Evolutionary conservation across 1,140 invertebrate species (phyloP).

Genomic region (Papilio helenus): DNA sequence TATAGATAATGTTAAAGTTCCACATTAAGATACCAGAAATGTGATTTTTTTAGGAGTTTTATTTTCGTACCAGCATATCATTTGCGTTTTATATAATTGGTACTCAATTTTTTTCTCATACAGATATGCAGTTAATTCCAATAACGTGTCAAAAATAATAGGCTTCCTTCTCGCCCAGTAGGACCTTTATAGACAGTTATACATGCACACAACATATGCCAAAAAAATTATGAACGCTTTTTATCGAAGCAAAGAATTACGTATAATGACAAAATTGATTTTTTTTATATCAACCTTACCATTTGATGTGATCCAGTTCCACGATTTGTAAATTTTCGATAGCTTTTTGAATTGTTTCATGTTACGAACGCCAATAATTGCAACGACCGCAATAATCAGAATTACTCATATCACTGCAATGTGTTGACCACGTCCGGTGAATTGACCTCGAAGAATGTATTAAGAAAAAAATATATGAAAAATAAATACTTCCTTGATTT

Average conservation of each 20-base stretch:
- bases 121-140: neutral
- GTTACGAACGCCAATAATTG: slow-evolving; percentile 27
- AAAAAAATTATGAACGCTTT: slow-evolving; percentile 7
- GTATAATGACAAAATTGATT: neutral
- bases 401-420: slow-evolving; percentile 11
- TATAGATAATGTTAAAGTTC: neutral
- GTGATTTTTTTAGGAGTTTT: neutral
- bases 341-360: slow-evolving; percentile 30
- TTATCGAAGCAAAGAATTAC: slow-evolving; percentile 4
- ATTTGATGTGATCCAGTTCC: slow-evolving; percentile 17
- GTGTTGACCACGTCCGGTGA: slow-evolving; percentile 25
- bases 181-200: slow-evolving; percentile 16
- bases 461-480: slow-evolving; percentile 27
- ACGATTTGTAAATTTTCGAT: slow-evolving; percentile 4
- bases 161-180: slow-evolving; percentile 7
- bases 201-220: neutral
- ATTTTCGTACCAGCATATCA: slow-evolving; percentile 1
- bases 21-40: neutral
- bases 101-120: neutral
- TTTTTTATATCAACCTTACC: neutral
- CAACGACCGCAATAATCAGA: slow-evolving; percentile 23
- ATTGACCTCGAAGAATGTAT: slow-evolving; percentile 31
- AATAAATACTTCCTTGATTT: neutral
- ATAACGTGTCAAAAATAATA: slow-evolving; percentile 25
- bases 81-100: neutral